Conservation (phyloP, 2,113 vertebrate species). For the Hippocampus abdominalis region DNA sequence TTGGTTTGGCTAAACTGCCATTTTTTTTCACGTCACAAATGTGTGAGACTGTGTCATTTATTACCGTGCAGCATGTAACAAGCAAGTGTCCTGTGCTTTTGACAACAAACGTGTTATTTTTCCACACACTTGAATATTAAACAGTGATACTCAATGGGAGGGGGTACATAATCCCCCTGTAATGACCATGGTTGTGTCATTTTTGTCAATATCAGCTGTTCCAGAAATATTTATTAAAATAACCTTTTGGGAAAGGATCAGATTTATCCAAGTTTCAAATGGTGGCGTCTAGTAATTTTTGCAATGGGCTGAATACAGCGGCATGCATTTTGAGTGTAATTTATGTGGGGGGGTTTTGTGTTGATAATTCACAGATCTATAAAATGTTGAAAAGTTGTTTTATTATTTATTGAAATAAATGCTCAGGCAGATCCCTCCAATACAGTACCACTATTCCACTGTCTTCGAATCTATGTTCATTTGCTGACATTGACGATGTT, state of each 20-base stretch:
- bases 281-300: conserved; percentile 8
- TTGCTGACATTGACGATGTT: conserved; percentile 34
- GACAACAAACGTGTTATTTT: conserved; percentile 4
- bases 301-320: conserved; percentile 13
- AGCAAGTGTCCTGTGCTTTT: not conserved
- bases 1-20: not conserved
- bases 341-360: conserved; percentile 13
- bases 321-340: conserved; percentile 28
- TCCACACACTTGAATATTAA: conserved; percentile 10
- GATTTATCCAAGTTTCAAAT: conserved; percentile 11
- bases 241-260: conserved; percentile 7
- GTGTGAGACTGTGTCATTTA: not conserved
- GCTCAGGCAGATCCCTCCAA: conserved; percentile 83
- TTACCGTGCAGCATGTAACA: not conserved
- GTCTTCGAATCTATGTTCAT: conserved; percentile 84
- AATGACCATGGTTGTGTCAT: not conserved
- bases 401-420: conserved; percentile 66
- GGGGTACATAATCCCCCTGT: conserved; percentile 4
- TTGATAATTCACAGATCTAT: conserved; percentile 39
- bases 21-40: not conserved
- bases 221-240: conserved; percentile 12
- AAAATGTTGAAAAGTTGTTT: conserved; percentile 63
- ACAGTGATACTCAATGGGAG: conserved; percentile 24
- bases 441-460: conserved; percentile 76
- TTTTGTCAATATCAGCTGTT: not conserved